Evolutionary conservation across 1,140 invertebrate species (phyloP), one percentile per base, ranked within the genome.

Genomic region (Orius laevigatus): DNA sequence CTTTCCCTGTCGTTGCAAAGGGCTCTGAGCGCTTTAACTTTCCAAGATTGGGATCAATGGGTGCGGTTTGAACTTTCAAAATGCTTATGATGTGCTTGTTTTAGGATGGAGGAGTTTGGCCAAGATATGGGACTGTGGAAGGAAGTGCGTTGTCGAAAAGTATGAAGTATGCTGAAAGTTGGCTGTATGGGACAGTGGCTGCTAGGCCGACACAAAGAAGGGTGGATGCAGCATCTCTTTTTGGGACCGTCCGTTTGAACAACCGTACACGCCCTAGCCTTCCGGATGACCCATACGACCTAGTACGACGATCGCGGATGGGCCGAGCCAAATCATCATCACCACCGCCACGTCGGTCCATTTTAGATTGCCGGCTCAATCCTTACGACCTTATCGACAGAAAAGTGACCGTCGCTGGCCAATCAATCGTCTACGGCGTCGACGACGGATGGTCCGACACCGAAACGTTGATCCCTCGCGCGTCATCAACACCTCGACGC

Each of bases 331-430:
- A 40, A 9, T 39, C 49, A 39, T 46, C 35, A 34, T 12, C 25
- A 25, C 16, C 46, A 48, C 18, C 48, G 51, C 51, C 32, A 32
- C 45, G 35, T 16, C 45, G 43, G 41, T 86, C 82, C 14, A 89
- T 89, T 51, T 65, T 90, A 11, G 79, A 85, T 57, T 86, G 83
- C 62, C 75, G 86, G 59, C 79, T 88, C 10, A 88, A 84, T 64
- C 82, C 85, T 4, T 89, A 89, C 57, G 79, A 85, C 43, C 64
- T 90, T 51, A 74, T 88, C 45, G 74, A 49, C 12, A 45, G 39
- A 47, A 42, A 46, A 2, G 49, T 47, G 15, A 50, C 49, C 4
- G 51, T 49, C 3, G 45, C 34, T 10, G 48, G 25, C 15, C 15
- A 43, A n/a, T 43, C 43, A 31, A 45, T 16, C 10, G 8, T 35